phyloP scores from a whole-genome alignment of 2,888 invertebrate genomes.

The Lucinisca nassula region DNA sequence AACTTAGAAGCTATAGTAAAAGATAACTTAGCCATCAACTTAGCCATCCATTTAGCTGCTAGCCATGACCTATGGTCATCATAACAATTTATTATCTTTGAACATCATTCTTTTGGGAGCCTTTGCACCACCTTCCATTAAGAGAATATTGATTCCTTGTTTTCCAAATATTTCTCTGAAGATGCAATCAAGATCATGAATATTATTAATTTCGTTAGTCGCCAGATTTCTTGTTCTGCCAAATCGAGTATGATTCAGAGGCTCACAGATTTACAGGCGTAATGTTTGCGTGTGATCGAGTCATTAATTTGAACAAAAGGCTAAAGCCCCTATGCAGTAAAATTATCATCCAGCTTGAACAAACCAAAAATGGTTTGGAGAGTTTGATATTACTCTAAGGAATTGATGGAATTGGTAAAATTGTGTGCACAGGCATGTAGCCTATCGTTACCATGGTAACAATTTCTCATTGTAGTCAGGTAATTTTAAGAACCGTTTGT shows the following conservation, averaged over 20 bases:
- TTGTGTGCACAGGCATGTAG: conserved; percentile 57
- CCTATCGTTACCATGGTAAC: conserved; percentile 54
- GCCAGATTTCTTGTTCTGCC: background rate
- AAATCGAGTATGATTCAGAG: background rate
- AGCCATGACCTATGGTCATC: no score
- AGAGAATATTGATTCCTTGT: background rate
- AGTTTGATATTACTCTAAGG: conserved; percentile 64
- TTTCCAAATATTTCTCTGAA: background rate
- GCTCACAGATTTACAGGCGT: conserved; percentile 11
- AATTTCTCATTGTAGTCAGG: conserved; percentile 46
- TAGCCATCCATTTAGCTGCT: no score
- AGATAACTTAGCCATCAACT: no score
- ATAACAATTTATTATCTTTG: no score
- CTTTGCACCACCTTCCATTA: background rate
- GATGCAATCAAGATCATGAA: conserved; percentile 2
- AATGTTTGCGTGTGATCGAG: conserved; percentile 47
- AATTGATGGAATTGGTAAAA: conserved; percentile 57
- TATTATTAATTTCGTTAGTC: background rate
- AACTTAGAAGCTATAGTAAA: no score
- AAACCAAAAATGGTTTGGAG: conserved; percentile 44
- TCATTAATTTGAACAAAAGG: conserved; percentile 48
- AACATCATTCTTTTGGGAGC: no score
- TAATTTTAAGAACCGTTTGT: conserved; percentile 50
- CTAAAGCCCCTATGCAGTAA: background rate
- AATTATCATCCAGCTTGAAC: conserved; percentile 15